phyloP scores from a whole-genome alignment of 2,797 vertebrate genomes.

The Percopsis omiscomaycus region DNA sequence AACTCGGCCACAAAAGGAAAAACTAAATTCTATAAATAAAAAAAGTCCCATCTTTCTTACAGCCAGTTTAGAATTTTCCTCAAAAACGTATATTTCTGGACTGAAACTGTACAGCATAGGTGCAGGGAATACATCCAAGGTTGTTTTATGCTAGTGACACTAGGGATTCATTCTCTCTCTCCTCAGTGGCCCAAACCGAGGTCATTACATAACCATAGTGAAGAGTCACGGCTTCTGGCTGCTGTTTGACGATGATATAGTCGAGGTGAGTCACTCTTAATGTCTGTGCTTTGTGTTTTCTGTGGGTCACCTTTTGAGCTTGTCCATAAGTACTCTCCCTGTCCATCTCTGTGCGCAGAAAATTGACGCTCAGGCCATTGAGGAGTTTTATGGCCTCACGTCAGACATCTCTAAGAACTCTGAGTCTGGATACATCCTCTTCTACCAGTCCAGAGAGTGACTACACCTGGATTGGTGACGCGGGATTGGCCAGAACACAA shows the following conservation, averaged over 20 bases:
- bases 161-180: conserved; percentile 27
- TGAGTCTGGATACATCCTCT: conserved; percentile 99
- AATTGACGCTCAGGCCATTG: conserved; percentile 99
- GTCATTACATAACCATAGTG: conserved; percentile 98
- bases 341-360: conserved; percentile 79
- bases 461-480: conserved; percentile 13
- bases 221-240: conserved; percentile 99
- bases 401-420: conserved; percentile 99
- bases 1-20: too few species aligned
- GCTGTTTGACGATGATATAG: conserved; percentile 96
- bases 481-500: background rate
- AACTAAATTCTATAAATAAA: too few species aligned
- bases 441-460: conserved; percentile 99
- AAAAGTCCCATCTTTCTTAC: too few species aligned
- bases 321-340: conserved; percentile 6
- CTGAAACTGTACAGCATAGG: background rate
- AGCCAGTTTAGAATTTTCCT: too few species aligned
- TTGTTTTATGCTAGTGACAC: background rate
- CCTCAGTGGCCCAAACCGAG: conserved; percentile 89
- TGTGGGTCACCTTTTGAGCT: conserved; percentile 21
- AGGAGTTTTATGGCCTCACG: conserved; percentile 99
- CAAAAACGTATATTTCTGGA: background rate
- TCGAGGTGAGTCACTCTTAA: conserved; percentile 85
- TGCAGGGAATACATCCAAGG: background rate
- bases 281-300: background rate